Evolutionary conservation across 2,797 vertebrate species (phyloP).

Genomic region (Poecilia velifera): DNA sequence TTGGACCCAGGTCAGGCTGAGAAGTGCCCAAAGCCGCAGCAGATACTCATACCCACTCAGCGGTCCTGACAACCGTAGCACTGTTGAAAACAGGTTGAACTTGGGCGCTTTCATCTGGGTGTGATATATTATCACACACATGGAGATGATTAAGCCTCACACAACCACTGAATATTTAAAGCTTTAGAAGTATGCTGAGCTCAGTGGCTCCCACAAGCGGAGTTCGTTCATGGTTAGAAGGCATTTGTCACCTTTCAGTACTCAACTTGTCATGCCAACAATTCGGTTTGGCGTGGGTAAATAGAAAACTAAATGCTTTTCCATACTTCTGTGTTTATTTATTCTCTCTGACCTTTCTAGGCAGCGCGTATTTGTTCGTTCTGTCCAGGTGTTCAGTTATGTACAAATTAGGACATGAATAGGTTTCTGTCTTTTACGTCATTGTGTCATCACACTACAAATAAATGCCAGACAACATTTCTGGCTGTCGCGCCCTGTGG

Average conservation of each 20-base stretch:
- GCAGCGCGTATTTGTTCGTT: not conserved
- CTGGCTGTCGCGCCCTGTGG: conserved; percentile 46
- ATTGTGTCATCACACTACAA: conserved; percentile 40
- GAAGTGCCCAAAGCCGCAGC: conserved; percentile 45
- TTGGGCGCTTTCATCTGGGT: conserved; percentile 41
- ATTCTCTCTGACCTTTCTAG: not conserved
- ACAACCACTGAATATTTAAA: conserved; percentile 60
- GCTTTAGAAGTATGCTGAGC: conserved; percentile 48
- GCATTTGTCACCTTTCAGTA: conserved; percentile 49
- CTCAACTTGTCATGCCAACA: conserved; percentile 17
- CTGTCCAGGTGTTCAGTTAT: conserved; percentile 1
- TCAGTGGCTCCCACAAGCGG: conserved; percentile 23
- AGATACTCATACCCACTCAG: conserved; percentile 65
- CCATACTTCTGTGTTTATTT: not conserved
- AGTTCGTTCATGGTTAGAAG: conserved; percentile 47
- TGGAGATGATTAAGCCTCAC: conserved; percentile 56
- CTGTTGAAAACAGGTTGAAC: conserved; percentile 47
- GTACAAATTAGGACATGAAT: not conserved
- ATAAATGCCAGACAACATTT: conserved; percentile 37
- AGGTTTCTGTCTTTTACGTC: conserved; percentile 18
- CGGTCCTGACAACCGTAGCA: conserved; percentile 37
- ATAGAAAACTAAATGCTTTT: conserved; percentile 6
- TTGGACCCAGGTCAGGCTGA: conserved; percentile 28
- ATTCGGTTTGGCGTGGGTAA: conserved; percentile 7
- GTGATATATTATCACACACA: conserved; percentile 54